Evolutionary conservation across 2,797 vertebrate genomes (phyloP).

Genomic region (Phrynocephalus forsythii): DNA sequence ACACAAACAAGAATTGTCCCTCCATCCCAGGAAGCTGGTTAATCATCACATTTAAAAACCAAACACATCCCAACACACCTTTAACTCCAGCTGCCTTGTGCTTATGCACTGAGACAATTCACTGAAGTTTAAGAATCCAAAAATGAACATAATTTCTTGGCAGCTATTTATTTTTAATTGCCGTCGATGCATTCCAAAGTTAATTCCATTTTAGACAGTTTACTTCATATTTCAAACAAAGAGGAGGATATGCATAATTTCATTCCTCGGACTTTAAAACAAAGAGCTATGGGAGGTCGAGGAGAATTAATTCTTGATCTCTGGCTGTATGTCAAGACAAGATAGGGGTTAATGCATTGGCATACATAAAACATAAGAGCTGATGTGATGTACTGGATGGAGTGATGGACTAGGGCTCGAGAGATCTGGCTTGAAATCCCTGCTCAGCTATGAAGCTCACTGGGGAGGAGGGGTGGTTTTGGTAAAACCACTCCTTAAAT

Average conservation of each 20-base stretch:
- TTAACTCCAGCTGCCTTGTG: constrained; percentile 73
- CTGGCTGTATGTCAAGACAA: constrained; percentile 74
- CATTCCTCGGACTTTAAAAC: constrained; percentile 73
- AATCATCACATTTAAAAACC: constrained; percentile 76
- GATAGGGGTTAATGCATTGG: constrained; percentile 71
- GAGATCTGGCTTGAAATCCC: too few species aligned
- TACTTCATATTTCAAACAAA: constrained; percentile 72
- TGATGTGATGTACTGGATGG: too few species aligned
- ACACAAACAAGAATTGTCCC: constrained; percentile 68
- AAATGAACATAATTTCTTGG: constrained; percentile 80
- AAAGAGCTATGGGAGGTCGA: constrained; percentile 71
- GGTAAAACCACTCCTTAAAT: too few species aligned
- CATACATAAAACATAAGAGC: constrained; percentile 54
- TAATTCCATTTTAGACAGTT: constrained; percentile 80
- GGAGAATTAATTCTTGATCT: constrained; percentile 74
- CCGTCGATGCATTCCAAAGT: constrained; percentile 77
- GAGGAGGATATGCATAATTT: constrained; percentile 78
- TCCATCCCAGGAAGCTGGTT: constrained; percentile 71
- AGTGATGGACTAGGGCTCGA: too few species aligned
- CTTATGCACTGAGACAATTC: constrained; percentile 58
- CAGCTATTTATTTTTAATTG: constrained; percentile 81
- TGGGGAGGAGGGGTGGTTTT: too few species aligned
- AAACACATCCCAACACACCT: constrained; percentile 67
- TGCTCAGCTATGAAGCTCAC: too few species aligned
- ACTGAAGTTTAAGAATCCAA: constrained; percentile 76